Conservation (phyloP, 2,113 vertebrate genomes). For the Motacilla alba region DNA sequence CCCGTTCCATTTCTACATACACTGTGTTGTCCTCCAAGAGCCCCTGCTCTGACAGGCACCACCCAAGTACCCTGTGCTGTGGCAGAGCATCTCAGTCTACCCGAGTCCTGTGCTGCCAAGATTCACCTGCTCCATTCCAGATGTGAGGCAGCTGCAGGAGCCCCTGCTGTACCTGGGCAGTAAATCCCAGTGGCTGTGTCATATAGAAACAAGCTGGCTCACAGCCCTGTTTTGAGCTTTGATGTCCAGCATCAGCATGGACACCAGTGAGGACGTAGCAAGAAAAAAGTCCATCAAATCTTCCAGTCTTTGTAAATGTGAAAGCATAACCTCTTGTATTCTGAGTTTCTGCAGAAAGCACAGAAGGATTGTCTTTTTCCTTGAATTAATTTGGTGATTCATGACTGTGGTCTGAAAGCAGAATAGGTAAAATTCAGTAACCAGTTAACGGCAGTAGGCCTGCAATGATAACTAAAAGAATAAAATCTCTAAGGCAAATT, state of each 20-base stretch:
- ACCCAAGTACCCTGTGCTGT: neutral
- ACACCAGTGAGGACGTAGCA: neutral
- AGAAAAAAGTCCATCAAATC: neutral
- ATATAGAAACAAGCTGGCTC: neutral
- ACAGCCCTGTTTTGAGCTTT: neutral
- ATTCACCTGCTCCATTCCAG: neutral
- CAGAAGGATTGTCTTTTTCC: neutral
- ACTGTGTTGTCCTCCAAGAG: rapidly evolving
- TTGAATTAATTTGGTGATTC: neutral
- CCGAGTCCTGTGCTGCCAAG: neutral
- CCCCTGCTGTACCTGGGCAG: neutral
- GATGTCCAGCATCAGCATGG: neutral
- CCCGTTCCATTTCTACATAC: rapidly evolving
- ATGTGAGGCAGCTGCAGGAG: neutral
- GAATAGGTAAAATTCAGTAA: neutral
- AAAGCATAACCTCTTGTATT: neutral
- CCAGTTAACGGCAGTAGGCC: neutral
- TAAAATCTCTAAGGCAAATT: neutral
- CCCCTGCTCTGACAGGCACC: neutral
- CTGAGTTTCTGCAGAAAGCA: neutral
- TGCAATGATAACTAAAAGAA: neutral
- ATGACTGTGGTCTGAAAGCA: neutral
- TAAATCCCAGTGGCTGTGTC: neutral
- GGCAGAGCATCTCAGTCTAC: neutral
- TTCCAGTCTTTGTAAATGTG: neutral